Evolutionary conservation across 2,113 vertebrate genomes (phyloP), one percentile per base, ranked within the genome.

Genomic region (Hepsetus odoe): DNA sequence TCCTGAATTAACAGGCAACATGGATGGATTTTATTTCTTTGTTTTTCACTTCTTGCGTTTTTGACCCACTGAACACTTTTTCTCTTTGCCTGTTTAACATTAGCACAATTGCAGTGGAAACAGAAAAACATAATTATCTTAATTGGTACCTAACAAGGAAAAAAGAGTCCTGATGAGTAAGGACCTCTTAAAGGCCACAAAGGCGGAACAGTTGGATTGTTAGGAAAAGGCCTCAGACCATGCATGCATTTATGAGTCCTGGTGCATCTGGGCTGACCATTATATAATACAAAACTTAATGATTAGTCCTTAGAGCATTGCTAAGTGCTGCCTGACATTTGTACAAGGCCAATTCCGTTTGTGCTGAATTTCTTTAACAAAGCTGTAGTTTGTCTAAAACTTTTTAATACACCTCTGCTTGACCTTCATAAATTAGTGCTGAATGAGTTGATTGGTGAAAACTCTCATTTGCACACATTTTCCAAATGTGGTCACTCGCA

Each of bases 121-220:
- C 44, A 65, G 61, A 76, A 51, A 66, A 66, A 38, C 46, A 76
- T 38, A 66, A 66, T 76, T 76, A 76, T 55, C 32, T 28, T 55
- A 76, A 55, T 76, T 76, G 61, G 61, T 53, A 66, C 22, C 28
- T 49, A 49, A 46, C 44, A 75, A 49, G 22, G 61, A 40, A 38
- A 56, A 72, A 55, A 26, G 14, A 56, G 59, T 14, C 28, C 12
- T 26, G 13, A 32, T 49, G 30, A 64, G 28, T 16, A 24, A 74
- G n/a, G n/a, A n/a, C n/a, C n/a, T n/a, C n/a, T n/a, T n/a, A n/a
- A 74, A 74, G 58, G 42, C 72, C 58, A 64, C 58, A 64, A 59
- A 74, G 58, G 44, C 72, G 35, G 40, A 35, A 33, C 58, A 74
- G 14, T 24, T 7, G 7, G 22, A 42, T 22, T 61, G 26, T 46